Base-by-base conservation (phyloP, 2,113 vertebrate species). In the Cryptotis parvus region DNA sequence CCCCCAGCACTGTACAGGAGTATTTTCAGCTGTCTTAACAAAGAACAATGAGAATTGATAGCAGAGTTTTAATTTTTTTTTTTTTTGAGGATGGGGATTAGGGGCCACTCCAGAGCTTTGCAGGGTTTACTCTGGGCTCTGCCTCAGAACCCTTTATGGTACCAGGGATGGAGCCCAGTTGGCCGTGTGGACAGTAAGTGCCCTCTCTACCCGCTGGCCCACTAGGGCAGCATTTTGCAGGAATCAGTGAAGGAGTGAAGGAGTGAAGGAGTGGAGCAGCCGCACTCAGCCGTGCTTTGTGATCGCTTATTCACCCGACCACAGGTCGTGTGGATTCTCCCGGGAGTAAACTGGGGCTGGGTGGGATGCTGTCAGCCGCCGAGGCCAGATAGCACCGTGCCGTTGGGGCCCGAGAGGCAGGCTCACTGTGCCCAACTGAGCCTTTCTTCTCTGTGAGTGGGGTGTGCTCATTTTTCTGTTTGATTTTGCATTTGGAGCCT, bases 271-370 rank as follows among this genome's bases (percentile, higher is more conserved):
- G 8, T 39, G 14, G 35, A 82, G 49, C n/a, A 45, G 29, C 37
- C 45, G 20, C 55, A 86, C 39, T 93, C 89, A 95, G 58, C 55
- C 27, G 45, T 82, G 86, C 75, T 89, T 89, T 89, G 69, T 22
- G 82, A 22, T 89, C 93, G 65, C 92, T 41, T 81, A 77, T 92
- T 92, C 92, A 66, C 33, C 22, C 22, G 52, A 91, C 77, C 16
- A 24, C 0, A 10, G 35, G 63, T 91, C 74, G 83, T 90, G 92
- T 84, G 74, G 33, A n/a, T 1, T 66, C 24, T 58, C 55, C 55
- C 8, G 20, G 55, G 55, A 18, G 4, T 4, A 18, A 18, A 16
- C 18, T 15, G 10, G 16, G 55, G 55, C 1, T 4, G 55, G 55
- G 55, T 24, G 20, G 55, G 55, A 24, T 58, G 20, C 2, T 58